These are phyloP conservation scores for Anhinga anhinga DNA, from an alignment of 2,113 vertebrate species.

Conservation along the genomic window DNA sequence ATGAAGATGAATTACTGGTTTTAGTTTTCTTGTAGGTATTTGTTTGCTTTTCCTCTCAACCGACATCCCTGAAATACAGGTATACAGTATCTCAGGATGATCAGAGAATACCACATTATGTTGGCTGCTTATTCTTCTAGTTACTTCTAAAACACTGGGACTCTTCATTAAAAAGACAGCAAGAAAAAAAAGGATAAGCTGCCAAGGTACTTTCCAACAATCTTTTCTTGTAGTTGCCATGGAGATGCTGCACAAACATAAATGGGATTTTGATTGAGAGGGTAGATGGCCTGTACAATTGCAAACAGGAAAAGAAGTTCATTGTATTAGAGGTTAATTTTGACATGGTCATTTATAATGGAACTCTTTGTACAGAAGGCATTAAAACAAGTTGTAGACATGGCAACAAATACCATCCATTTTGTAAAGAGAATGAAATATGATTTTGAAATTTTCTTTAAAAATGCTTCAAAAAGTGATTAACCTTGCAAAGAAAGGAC, in stretches of 20 bases:
- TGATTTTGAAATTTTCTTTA: neutral
- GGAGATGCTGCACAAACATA: conserved; percentile 4
- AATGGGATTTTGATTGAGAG: conserved; percentile 25
- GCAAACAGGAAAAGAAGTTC: neutral
- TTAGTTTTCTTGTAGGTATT: neutral
- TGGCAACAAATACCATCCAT: neutral
- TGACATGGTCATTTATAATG: neutral
- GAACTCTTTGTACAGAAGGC: neutral
- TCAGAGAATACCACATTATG: neutral
- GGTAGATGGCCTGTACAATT: neutral
- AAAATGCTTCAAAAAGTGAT: neutral
- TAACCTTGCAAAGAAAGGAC: neutral
- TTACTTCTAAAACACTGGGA: neutral
- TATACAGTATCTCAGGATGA: neutral
- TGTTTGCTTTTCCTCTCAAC: neutral
- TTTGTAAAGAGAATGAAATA: neutral
- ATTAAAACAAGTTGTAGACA: neutral
- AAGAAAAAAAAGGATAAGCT: neutral
- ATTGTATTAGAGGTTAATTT: conserved; percentile 25
- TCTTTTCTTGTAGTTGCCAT: neutral
- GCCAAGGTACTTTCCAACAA: neutral
- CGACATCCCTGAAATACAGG: neutral
- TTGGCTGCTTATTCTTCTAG: neutral
- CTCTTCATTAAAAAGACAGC: neutral
- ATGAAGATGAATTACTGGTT: neutral